Evolutionary conservation across 2,797 vertebrate species (phyloP), one percentile per base, ranked within the genome.

Genomic region (Typhlichthys eigenmanni): DNA sequence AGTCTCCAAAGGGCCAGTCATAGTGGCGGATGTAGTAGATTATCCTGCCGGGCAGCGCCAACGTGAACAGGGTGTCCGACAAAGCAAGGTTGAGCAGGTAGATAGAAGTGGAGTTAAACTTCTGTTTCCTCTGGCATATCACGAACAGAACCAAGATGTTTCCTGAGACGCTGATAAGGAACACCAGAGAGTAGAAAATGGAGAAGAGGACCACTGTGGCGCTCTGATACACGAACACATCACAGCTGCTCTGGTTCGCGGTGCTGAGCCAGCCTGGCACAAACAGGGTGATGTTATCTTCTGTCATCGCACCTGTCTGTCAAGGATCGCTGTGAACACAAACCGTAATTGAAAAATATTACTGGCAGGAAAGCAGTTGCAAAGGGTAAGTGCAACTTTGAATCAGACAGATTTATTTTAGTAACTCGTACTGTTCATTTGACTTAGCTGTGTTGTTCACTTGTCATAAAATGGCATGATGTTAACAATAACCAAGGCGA

Each of bases 1-100:
- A 58, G 47, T 95, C 93, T 7, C 94, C 92, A 0, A 95, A 94
- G 5, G 94, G 93, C 95, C 95, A 95, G 74, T 93, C 81, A 4
- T 88, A 95, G 50, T 91, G 89, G 34, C 91, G 86, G 29, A 90
- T 66, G 32, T 94, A 95, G 71, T 95, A 96, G 19, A 76, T 71
- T 0, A 96, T 92, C 79, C 94, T 91, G 4, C 92, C 89, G 0
- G 93, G 94, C 63, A 96, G 79, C 0, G 92, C 89, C 58, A 95
- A 73, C 0, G 94, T 92, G 79, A 96, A 95, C 54, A 96, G 89
- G 51, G 90, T 82, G 2, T 96, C 94, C 0, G 94, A 96, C n/a
- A 93, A 68, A 0, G 94, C 94, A 43, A 96, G 87, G 72, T 95
- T 95, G 64, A 92, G 84, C 84, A 95, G 81, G 76, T 94, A 95